Conservation (phyloP, 2,888 invertebrate species). For the Amiota communis region DNA sequence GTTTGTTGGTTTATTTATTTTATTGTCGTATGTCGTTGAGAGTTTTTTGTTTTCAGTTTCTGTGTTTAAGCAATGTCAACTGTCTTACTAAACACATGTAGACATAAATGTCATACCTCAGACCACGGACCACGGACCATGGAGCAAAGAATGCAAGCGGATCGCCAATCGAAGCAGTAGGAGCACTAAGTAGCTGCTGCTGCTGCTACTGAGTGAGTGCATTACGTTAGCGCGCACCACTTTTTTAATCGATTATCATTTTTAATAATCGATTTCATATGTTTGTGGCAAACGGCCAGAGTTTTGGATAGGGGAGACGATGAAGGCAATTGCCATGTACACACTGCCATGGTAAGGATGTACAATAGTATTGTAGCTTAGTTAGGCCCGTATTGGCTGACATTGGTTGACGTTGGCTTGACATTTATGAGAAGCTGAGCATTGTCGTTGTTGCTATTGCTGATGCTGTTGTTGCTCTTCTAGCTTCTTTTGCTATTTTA, state of each 20-base stretch:
- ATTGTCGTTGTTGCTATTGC: constrained; percentile 17
- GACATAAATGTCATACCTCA: constrained; percentile 69
- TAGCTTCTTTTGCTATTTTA: constrained; percentile 48
- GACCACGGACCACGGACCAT: constrained; percentile 32
- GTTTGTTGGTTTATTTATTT: constrained; percentile 54
- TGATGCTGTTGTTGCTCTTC: constrained; percentile 18
- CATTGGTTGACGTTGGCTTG: constrained; percentile 38
- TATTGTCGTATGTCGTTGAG: constrained; percentile 47
- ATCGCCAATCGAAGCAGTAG: neutral
- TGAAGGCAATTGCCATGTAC: too few relatives aligned
- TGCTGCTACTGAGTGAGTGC: constrained; percentile 9
- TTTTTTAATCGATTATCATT: constrained; percentile 73
- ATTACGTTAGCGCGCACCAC: constrained; percentile 22
- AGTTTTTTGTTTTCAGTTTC: neutral
- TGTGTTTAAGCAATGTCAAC: constrained; percentile 65
- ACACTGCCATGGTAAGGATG: neutral
- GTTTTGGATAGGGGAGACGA: too few relatives aligned
- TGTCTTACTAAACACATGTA: constrained; percentile 72
- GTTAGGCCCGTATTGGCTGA: constrained; percentile 16
- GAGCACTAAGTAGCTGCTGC: neutral
- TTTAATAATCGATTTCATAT: constrained; percentile 72
- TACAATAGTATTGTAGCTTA: too few relatives aligned
- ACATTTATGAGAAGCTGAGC: constrained; percentile 59
- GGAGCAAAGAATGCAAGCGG: constrained; percentile 28
- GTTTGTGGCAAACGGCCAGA: neutral